Conservation (phyloP, 2,113 vertebrate genomes). For the Anarrhichthys ocellatus region DNA sequence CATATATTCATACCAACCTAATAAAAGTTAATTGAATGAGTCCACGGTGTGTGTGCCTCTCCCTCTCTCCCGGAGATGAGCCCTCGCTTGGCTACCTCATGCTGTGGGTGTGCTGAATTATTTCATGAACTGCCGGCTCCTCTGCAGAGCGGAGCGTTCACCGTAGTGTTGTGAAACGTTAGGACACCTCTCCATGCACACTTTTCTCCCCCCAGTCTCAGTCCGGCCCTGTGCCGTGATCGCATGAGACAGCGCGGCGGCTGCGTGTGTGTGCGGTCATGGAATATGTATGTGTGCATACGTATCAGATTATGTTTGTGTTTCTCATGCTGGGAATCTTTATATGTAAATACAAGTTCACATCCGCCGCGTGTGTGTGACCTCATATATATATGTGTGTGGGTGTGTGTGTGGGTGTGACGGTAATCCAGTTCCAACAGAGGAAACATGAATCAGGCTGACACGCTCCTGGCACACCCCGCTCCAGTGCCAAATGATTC, state of each 20-base stretch:
- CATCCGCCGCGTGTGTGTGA: conserved; percentile 10
- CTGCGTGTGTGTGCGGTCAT: background rate
- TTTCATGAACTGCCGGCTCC: conserved; percentile 57
- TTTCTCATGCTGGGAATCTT: conserved; percentile 36
- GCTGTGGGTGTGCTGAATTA: conserved; percentile 62
- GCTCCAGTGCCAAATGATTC: conserved; percentile 70
- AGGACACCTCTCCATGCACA: conserved; percentile 47
- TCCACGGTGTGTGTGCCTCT: conserved; percentile 18
- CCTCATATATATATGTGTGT: background rate
- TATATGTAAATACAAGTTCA: conserved; percentile 45
- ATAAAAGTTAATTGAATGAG: conserved; percentile 63
- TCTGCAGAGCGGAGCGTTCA: conserved; percentile 42
- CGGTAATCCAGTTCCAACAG: conserved; percentile 66
- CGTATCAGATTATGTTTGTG: conserved; percentile 54
- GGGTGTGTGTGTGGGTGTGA: conserved; percentile 41
- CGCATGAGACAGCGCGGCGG: conserved; percentile 42
- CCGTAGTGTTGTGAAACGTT: conserved; percentile 65
- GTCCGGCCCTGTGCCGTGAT: conserved; percentile 46
- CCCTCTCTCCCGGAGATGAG: conserved; percentile 26
- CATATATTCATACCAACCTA: conserved; percentile 61
- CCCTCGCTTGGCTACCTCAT: conserved; percentile 49
- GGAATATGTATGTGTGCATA: conserved; percentile 32
- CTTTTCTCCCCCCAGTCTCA: conserved; percentile 26
- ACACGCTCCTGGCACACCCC: conserved; percentile 70
- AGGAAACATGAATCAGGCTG: conserved; percentile 71